Evolutionary conservation across 2,113 vertebrate genomes (phyloP).

Genomic region (Synodontis membranacea): DNA sequence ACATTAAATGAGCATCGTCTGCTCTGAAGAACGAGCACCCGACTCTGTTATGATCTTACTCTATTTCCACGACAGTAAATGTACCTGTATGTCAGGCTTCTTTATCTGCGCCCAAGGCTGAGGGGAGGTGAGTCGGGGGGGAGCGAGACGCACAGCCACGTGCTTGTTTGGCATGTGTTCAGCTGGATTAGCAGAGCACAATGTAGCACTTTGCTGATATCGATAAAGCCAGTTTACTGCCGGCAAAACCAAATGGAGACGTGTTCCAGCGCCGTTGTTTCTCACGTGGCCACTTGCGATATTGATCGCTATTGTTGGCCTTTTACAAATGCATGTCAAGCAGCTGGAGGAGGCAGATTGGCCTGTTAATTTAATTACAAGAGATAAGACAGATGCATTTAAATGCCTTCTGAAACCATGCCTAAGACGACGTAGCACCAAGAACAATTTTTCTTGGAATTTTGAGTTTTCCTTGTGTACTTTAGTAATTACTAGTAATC

Average conservation of each 20-base stretch:
- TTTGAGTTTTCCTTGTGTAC: not conserved
- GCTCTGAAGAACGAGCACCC: not conserved
- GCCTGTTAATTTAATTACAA: conserved; percentile 1
- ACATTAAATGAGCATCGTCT: not conserved
- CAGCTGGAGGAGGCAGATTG: conserved; percentile 11
- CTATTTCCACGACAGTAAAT: not conserved
- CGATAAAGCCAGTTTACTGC: conserved; percentile 8
- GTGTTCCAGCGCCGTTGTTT: conserved; percentile 19
- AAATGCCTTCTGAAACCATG: not conserved
- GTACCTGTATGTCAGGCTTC: not conserved
- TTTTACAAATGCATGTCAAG: conserved; percentile 13
- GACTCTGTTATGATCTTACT: not conserved
- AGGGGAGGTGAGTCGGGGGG: not conserved
- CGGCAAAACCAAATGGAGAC: not conserved
- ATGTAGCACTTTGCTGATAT: conserved; percentile 9
- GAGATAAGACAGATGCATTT: not conserved
- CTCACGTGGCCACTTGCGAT: conserved; percentile 26
- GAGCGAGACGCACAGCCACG: conserved; percentile 12
- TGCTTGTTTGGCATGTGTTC: conserved; percentile 41
- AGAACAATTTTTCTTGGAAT: not conserved
- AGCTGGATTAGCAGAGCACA: conserved; percentile 26
- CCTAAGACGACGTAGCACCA: not conserved
- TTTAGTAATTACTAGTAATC: not conserved
- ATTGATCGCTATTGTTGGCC: conserved; percentile 35
- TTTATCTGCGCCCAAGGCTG: not conserved